These are phyloP conservation scores for Odontomachus brunneus DNA, from an alignment of 1,140 invertebrate species.

Conservation along the genomic window DNA sequence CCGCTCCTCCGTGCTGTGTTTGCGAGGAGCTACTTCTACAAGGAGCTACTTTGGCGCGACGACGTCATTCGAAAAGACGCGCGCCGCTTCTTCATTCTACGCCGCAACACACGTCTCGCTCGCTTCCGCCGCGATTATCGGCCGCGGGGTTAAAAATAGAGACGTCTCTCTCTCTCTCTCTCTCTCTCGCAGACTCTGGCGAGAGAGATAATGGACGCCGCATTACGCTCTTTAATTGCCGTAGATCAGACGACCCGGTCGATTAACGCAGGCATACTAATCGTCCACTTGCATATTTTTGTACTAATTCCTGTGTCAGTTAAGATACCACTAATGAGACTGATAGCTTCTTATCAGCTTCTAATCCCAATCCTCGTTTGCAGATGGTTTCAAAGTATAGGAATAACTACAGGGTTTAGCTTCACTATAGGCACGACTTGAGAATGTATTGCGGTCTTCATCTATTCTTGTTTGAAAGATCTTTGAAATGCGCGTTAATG, in stretches of 20 bases:
- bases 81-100: not conserved
- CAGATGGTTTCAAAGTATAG: too few relatives aligned
- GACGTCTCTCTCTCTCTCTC: too few relatives aligned
- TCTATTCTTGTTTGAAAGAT: too few relatives aligned
- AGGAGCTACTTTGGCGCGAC: not conserved
- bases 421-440: too few relatives aligned
- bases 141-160: not conserved
- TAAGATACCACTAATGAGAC: too few relatives aligned
- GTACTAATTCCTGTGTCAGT: not conserved
- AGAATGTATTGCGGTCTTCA: too few relatives aligned
- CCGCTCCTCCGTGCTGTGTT: constrained; percentile 7
- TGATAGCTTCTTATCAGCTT: too few relatives aligned
- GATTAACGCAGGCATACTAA: not conserved
- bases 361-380: too few relatives aligned
- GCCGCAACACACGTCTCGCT: not conserved
- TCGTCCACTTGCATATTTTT: not conserved
- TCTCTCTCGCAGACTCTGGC: not conserved
- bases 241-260: not conserved
- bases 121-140: constrained; percentile 12
- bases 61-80: constrained; percentile 24
- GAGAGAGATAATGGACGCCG: constrained; percentile 18
- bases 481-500: too few relatives aligned
- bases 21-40: not conserved
- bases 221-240: constrained; percentile 31
- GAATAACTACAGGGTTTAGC: too few relatives aligned